Base-by-base conservation (phyloP, 2,113 vertebrate genomes). In the Monarcha castaneiventris region DNA sequence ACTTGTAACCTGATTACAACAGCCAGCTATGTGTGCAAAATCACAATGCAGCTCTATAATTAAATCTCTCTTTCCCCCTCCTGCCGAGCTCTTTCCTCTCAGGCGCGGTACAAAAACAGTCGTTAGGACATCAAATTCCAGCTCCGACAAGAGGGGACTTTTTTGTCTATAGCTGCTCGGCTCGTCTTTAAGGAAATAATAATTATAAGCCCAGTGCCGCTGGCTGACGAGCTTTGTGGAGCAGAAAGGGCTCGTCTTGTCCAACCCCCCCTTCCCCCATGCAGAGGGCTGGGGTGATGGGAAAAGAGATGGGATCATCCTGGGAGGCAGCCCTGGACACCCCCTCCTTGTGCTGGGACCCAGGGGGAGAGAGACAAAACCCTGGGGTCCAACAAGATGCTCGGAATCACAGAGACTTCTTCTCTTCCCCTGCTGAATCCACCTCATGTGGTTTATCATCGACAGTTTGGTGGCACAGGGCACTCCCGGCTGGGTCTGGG, bases 31-130 rank as follows among this genome's bases (percentile, higher is more conserved):
- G 96, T 84, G 94, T 95, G 90, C 96, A 88, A 97, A 97, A 95
- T 94, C 95, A 96, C 97, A 96, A 94, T 95, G 94, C 88, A 51
- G 95, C 97, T 96, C 97, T 93, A 82, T 97, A 97, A 97, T 97
- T 97, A 97, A 97, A 97, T 92, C 97, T 89, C 94, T 91, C 95
- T 94, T 96, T 96, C 89, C 94, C 93, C 96, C 94, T 97, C 95
- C 96, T 77, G 94, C 90, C 19, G 96, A 91, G 96, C 91, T 92
- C 92, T 95, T 96, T 97, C 93, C 95, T 97, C 93, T 91, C 91
- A 96, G 94, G 93, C 95, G 46, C 9, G 4, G 93, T 72, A 93
- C 95, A 95, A 97, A 97, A 95, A 94, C 96, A 90, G 95, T 93
- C 84, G 94, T 95, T 96, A 96, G 93, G 95, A 96, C 95, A 97